A percentile compares a stretch with the other conserved stretches of the same genome.
Evolutionary conservation across 2,888 invertebrate species (phyloP).

Genomic region (Agrilus biguttatus): DNA sequence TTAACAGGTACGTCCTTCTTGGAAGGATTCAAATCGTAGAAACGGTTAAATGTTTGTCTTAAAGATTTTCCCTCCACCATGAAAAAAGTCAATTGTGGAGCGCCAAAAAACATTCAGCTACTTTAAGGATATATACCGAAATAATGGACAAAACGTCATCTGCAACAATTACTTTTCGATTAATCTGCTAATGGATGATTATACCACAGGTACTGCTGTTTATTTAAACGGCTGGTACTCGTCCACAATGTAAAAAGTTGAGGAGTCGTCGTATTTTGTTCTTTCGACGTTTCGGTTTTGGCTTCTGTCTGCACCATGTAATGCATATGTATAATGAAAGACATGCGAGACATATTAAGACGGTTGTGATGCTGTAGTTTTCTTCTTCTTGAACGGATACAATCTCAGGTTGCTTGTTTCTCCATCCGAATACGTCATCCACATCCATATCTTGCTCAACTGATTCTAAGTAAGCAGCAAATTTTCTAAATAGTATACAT

Average conservation of each 20-base stretch:
- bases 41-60: too few relatives aligned
- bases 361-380: conserved; percentile 25
- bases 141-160: too few relatives aligned
- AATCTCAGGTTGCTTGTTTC: conserved; percentile 35
- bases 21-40: too few relatives aligned
- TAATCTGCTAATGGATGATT: too few relatives aligned
- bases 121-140: too few relatives aligned
- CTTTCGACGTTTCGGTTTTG: conserved; percentile 30
- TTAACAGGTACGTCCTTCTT: too few relatives aligned
- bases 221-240: conserved; percentile 18
- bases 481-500: not conserved
- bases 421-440: conserved; percentile 42
- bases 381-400: conserved; percentile 17
- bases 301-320: conserved; percentile 28
- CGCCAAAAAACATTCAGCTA: too few relatives aligned
- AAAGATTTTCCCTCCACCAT: too few relatives aligned
- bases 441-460: conserved; percentile 29
- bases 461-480: not conserved
- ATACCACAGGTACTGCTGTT: too few relatives aligned
- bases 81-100: too few relatives aligned
- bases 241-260: conserved; percentile 23
- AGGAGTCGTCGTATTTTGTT: conserved; percentile 22
- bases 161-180: too few relatives aligned
- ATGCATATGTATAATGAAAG: conserved; percentile 24
- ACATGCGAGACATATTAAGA: conserved; percentile 25